Percentiles rank a stretch among this genome's conserved stretches.
Conservation (phyloP, 2,113 vertebrate genomes). For the Nansenia antarctica region DNA sequence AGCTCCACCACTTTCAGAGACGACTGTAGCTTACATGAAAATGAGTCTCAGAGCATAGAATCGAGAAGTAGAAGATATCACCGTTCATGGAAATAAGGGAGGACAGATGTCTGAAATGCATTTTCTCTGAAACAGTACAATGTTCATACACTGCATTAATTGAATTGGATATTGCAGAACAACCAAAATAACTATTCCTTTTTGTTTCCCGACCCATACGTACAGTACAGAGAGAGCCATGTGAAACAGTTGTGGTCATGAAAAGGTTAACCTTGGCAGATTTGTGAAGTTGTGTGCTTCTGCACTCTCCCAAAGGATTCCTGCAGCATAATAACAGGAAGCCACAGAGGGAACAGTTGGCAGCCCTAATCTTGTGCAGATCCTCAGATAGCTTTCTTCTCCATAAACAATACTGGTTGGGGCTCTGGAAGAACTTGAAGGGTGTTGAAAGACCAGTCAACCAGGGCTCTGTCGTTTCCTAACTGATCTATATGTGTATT, state of each 20-base stretch:
- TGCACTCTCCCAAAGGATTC: conserved; percentile 81
- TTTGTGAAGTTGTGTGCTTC: conserved; percentile 76
- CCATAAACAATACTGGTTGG: conserved; percentile 78
- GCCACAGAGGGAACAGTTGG: conserved; percentile 81
- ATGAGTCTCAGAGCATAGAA: too few species aligned
- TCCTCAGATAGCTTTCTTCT: conserved; percentile 85
- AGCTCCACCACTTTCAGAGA: too few species aligned
- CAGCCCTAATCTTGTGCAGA: conserved; percentile 84
- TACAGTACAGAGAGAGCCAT: neutral
- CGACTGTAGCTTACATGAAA: too few species aligned
- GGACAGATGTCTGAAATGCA: too few species aligned
- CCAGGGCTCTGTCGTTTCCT: conserved; percentile 35
- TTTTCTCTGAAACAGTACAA: too few species aligned
- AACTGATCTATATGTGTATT: conserved; percentile 30
- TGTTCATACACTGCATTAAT: too few species aligned
- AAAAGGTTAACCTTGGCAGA: conserved; percentile 78
- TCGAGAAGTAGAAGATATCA: too few species aligned
- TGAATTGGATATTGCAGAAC: too few species aligned
- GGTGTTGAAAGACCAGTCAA: conserved; percentile 51
- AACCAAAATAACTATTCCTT: too few species aligned
- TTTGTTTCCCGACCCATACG: too few species aligned
- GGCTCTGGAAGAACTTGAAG: conserved; percentile 50
- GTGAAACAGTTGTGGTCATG: conserved; percentile 28
- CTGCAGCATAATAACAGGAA: conserved; percentile 91
- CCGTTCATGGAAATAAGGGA: too few species aligned